Evolutionary conservation across 2,888 invertebrate species (phyloP), one percentile per base, ranked within the genome.

Genomic region (Sarcophaga subvicina): DNA sequence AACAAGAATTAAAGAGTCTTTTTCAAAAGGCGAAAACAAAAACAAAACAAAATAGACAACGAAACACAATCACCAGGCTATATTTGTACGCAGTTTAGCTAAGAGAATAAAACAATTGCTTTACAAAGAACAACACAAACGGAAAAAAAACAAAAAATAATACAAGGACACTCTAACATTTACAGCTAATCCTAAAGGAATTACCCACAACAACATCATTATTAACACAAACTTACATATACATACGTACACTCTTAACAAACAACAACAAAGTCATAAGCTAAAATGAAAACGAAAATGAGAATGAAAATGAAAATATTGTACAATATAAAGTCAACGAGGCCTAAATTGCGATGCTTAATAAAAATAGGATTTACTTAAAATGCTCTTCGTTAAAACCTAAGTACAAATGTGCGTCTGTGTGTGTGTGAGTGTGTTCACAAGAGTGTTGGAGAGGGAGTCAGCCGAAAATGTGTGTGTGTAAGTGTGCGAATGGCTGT

Each of bases 321-420:
- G 10, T 37, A 37, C 37, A 85, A 86, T 79, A 80, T 76, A 77
- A 83, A 89, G 85, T 83, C 82, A 89, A 84, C 87, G 85, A 85
- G 80, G 83, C 84, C 84, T 79, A 87, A 89, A 86, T 83, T 88
- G 84, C 72, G 70, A 81, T 80, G 84, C 86, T 83, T 88, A 86
- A 88, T 85, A 87, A 87, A 85, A 88, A 86, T 88, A 27, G 79
- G 80, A 80, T 86, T 85, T 70, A 75, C 76, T 83, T 80, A 54
- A 82, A 73, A 83, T 83, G 73, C 78, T 69, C 8, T 64, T 37
- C 54, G 79, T 76, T 60, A 75, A 54, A 73, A 37, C 8, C 12
- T 54, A 17, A 54, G 54, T 12, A 54, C 5, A 14, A 17, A 54
- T 54, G 14, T 12, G 4, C 4, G 12, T 66, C n/a, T 37, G 66